A percentile compares a stretch with the other conserved stretches of the same genome.
These are phyloP conservation scores for Dolichoris vasculosae DNA, from an alignment of 1,140 invertebrate genomes.

Conservation along the genomic window DNA sequence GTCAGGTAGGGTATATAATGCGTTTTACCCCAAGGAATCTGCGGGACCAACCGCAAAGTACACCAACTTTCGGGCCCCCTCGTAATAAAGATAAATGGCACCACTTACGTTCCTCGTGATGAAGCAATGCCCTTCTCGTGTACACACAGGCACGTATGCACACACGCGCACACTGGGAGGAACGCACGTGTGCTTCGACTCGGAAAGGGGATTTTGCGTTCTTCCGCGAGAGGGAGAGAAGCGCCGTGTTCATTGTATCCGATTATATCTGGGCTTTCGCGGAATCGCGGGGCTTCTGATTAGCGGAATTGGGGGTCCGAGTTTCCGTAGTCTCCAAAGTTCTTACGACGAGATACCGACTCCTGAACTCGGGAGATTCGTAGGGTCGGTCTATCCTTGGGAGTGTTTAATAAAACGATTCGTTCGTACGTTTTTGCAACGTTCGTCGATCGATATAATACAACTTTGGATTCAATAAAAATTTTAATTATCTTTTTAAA, in stretches of 20 bases:
- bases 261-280: conserved; percentile 41
- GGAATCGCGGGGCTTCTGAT: conserved; percentile 35
- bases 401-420: too few relatives aligned
- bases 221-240: conserved; percentile 18
- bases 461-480: too few relatives aligned
- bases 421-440: too few relatives aligned
- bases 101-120: conserved; percentile 43
- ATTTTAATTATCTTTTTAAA: too few relatives aligned
- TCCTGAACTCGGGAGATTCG: too few relatives aligned
- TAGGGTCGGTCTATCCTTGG: too few relatives aligned
- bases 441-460: too few relatives aligned
- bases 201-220: conserved; percentile 8
- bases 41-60: conserved; percentile 54
- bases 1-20: conserved; percentile 15
- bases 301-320: conserved; percentile 18
- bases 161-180: not conserved
- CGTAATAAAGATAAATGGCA: conserved; percentile 57
- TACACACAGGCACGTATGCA: not conserved
- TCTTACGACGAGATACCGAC: not conserved
- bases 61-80: conserved; percentile 50
- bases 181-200: not conserved
- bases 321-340: not conserved
- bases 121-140: conserved; percentile 32
- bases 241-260: conserved; percentile 12
- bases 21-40: conserved; percentile 52